Evolutionary conservation across 2,888 invertebrate genomes (phyloP), one percentile per base, ranked within the genome.

Genomic region (Lithophane leautieri): DNA sequence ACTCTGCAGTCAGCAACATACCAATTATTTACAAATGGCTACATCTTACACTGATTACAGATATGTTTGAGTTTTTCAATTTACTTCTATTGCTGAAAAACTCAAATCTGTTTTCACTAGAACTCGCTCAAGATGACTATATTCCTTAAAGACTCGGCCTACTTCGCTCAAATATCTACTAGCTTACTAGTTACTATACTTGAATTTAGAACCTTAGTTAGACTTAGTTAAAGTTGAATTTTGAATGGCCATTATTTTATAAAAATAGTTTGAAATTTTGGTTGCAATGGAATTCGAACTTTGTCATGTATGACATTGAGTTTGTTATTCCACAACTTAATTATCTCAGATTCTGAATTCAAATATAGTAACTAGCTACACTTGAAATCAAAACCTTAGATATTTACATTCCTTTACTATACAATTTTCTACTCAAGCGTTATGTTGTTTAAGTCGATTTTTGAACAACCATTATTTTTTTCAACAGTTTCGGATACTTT

Each of bases 101-200:
- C 16, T 54, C 34, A 52, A 58, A 34, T 67, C 40, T 75, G 52
- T 52, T 14, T 0, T 12, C 12, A 14, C 19, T 6, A 16, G 22
- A 62, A 58, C 71, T 83, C 84, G 82, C 82, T 82, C 84, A 82
- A 82, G 12, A 52, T 52, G 25, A 44, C 47, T 67, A 25, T 79
- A 79, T 63, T 79, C 63, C 61, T 72, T 72, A 70, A 68, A 68
- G 56, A 79, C 58, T 58, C 60, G 84, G 82, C 82, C 82, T 82
- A 82, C 19, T 60, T 28, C 81, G 82, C 82, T 82, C 81, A 84
- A 82, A 47, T 56, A 60, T 60, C 14, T 14, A 63, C 28, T 42
- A 52, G 19, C 28, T 42, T n/a, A 25, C 34, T 65, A 50, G 40
- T 40, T 16, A n/a, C 28, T 50, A 42, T 42, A 74, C 56, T 77